Percentiles rank a stretch among this genome's conserved stretches.
phyloP scores from a whole-genome alignment of 2,888 invertebrate species.

The Plagodis pulveraria region DNA sequence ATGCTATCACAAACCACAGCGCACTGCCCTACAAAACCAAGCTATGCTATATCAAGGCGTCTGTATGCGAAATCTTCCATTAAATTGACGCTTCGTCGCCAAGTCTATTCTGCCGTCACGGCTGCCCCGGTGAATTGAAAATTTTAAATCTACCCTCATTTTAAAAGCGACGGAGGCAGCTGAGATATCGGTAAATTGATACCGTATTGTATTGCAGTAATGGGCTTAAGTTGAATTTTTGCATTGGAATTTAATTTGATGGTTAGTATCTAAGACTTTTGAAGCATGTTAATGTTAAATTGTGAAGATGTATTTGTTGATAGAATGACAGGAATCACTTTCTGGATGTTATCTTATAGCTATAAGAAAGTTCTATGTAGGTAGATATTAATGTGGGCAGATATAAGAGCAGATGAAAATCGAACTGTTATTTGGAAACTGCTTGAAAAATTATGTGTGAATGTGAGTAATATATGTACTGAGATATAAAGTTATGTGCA shows the following conservation, averaged over 20 bases:
- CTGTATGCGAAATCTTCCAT: constrained; percentile 73
- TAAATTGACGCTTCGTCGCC: constrained; percentile 73
- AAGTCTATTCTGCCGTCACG: constrained; percentile 59
- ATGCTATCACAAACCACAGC: not conserved
- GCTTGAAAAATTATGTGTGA: no score
- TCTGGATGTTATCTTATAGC: no score
- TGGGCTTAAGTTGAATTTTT: constrained; percentile 21
- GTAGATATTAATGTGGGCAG: no score
- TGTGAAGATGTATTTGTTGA: no score
- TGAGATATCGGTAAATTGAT: constrained; percentile 35
- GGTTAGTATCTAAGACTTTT: no score
- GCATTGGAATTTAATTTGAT: constrained; percentile 12
- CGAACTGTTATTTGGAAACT: no score
- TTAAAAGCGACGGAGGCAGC: constrained; percentile 35
- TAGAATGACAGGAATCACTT: no score
- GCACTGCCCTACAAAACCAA: constrained; percentile 13
- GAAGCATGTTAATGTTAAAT: no score
- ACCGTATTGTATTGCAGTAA: constrained; percentile 30
- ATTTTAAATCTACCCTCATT: constrained; percentile 53
- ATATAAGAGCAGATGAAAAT: no score
- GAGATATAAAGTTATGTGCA: no score
- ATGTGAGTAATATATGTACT: no score
- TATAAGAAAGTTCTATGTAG: no score
- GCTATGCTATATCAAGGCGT: constrained; percentile 26
- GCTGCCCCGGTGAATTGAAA: constrained; percentile 59